These are phyloP conservation scores for Macrotus californicus DNA, from an alignment of 2,113 vertebrate genomes.

Conservation along the genomic window DNA sequence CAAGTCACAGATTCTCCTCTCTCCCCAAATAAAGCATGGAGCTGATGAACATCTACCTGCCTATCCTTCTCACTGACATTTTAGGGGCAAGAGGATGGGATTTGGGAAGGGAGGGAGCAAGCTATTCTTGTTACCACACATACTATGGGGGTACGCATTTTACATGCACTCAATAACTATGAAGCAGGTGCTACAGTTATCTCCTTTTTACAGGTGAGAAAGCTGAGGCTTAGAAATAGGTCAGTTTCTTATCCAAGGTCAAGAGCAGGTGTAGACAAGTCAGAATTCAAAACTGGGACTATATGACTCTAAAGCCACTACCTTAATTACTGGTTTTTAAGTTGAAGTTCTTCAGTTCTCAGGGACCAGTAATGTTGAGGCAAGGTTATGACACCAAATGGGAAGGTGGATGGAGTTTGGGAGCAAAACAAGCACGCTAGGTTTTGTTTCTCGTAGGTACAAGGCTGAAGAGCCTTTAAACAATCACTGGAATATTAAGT, in stretches of 20 bases:
- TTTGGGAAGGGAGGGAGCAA: background rate
- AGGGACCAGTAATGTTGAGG: background rate
- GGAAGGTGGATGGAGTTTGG: background rate
- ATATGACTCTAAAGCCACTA: background rate
- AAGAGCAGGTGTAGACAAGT: background rate
- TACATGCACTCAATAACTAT: background rate
- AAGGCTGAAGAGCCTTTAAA: background rate
- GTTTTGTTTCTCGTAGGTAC: background rate
- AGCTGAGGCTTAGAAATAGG: background rate
- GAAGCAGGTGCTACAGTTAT: background rate
- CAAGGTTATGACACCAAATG: background rate
- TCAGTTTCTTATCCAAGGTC: background rate
- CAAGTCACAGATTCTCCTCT: background rate
- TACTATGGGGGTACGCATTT: background rate
- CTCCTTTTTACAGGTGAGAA: background rate
- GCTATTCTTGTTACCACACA: background rate
- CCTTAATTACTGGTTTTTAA: background rate
- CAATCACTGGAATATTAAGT: background rate
- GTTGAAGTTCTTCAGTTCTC: background rate
- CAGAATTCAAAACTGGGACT: background rate
- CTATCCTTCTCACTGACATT: background rate
- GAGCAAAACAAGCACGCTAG: background rate
- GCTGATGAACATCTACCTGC: background rate
- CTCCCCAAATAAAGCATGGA: background rate
- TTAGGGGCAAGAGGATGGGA: background rate